These are phyloP conservation scores for Rhagonycha lutea DNA, from an alignment of 2,888 invertebrate genomes.

Conservation along the genomic window DNA sequence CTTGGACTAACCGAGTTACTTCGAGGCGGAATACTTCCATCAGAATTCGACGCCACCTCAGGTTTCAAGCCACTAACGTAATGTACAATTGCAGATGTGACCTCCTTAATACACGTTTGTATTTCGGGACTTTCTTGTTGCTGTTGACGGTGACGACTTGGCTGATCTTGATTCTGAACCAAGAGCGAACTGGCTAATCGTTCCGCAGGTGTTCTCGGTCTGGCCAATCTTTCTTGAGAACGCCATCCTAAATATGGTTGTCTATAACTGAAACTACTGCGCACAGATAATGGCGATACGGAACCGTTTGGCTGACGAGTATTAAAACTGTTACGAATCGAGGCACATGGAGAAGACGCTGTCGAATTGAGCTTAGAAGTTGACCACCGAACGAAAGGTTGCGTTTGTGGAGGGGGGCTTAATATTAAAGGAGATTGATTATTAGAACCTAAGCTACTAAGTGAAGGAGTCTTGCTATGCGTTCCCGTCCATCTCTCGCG, in stretches of 20 bases:
- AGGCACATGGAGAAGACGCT: constrained; percentile 74
- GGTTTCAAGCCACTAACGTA: constrained; percentile 78
- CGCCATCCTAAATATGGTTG: constrained; percentile 92
- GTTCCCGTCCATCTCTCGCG: constrained; percentile 59
- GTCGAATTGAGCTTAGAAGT: constrained; percentile 76
- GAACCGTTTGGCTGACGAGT: constrained; percentile 66
- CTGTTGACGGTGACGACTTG: constrained; percentile 24
- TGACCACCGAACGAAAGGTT: constrained; percentile 70
- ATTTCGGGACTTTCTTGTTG: constrained; percentile 64
- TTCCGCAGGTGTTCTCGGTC: constrained; percentile 84
- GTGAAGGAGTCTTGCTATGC: constrained; percentile 80
- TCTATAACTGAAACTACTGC: constrained; percentile 79
- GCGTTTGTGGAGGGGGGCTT: constrained; percentile 50
- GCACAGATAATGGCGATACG: constrained; percentile 66
- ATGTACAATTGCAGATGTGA: constrained; percentile 90
- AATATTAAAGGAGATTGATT: constrained; percentile 50
- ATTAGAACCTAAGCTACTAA: constrained; percentile 70
- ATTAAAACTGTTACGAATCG: constrained; percentile 72
- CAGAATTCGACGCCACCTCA: constrained; percentile 47
- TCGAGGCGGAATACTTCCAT: constrained; percentile 11
- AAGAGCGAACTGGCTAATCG: constrained; percentile 72
- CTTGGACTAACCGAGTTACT: constrained; percentile 54
- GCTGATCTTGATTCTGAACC: constrained; percentile 45
- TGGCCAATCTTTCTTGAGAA: constrained; percentile 78
- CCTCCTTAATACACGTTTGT: constrained; percentile 87